Conservation (phyloP, 2,113 vertebrate species). For the Zosterops borbonicus region DNA sequence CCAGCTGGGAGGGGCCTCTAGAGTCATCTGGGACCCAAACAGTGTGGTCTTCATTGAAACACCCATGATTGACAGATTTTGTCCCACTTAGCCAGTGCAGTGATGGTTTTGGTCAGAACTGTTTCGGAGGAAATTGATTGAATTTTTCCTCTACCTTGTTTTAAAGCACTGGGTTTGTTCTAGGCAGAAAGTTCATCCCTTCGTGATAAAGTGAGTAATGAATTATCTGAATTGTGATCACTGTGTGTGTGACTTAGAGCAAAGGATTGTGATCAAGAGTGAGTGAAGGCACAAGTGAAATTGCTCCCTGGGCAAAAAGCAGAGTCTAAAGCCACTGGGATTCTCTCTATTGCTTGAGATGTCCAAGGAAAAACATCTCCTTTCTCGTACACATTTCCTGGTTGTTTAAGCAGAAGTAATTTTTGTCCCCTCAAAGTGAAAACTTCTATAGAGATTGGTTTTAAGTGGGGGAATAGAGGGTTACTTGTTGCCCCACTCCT, state of each 20-base stretch:
- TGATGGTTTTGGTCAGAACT: background rate
- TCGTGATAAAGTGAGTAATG: background rate
- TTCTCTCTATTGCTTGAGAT: background rate
- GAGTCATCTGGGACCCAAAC: background rate
- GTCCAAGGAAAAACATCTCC: background rate
- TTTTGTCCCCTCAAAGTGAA: background rate
- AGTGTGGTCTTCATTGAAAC: background rate
- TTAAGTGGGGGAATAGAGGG: background rate
- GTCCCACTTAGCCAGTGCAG: rapidly evolving
- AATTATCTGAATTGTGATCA: background rate
- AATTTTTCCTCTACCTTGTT: background rate
- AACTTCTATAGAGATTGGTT: background rate
- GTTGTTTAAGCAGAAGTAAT: background rate
- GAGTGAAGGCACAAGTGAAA: background rate
- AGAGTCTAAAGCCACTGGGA: rapidly evolving
- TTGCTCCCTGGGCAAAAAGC: background rate
- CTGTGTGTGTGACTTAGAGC: background rate
- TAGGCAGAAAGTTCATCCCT: background rate
- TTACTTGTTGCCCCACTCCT: background rate
- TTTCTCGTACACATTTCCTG: background rate
- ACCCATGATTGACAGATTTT: rapidly evolving
- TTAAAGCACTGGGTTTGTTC: background rate
- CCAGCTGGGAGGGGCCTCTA: background rate
- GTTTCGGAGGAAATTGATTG: background rate
- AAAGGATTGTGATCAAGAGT: background rate